Base-by-base conservation (phyloP, 2,888 invertebrate species). In the Nymphalis polychloros region DNA sequence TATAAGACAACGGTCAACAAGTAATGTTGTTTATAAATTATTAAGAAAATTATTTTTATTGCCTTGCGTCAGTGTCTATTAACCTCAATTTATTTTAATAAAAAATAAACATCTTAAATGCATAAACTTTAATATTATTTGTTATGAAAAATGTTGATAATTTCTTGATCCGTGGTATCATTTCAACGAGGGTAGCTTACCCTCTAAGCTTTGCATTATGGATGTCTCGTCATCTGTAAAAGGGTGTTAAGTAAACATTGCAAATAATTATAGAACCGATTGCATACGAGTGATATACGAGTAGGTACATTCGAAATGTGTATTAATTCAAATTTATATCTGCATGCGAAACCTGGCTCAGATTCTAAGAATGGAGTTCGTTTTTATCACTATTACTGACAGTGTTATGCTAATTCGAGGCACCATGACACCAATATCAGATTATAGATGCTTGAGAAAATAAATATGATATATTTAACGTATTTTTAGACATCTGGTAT, bases 231-330 rank as follows among this genome's bases (percentile, higher is more conserved):
- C 92, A 93, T 89, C 89, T 90, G 90, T 90, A 88, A 92, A 93
- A 92, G 93, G 93, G 93, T 93, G 92, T 92, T 93, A 93, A 93
- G 93, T 93, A 93, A 93, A 93, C 93, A 93, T 93, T 92, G 93
- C 90, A 90, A 90, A 93, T 92, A 89, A 91, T 92, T 92, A 92
- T 88, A 89, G 91, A 90, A 84, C 85, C 87, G 89, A 90, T 89
- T 87, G 88, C 88, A 91, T 87, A 88, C 81, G 81, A 80, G 81
- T 78, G 79, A 78, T 78, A 80, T 76, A 77, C 61, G 69, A 73
- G 81, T 75, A 19, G 41, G 57, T 57, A 77, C 63, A 76, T 78
- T 73, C 77, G 80, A 88, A 89, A 89, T 79, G 79, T 78, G 80
- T 84, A 84, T 88, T 83, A 86, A 89, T 89, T 89, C 89, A 86